These are phyloP conservation scores for Poecilia latipinna DNA, from an alignment of 2,113 vertebrate species.

Conservation along the genomic window DNA sequence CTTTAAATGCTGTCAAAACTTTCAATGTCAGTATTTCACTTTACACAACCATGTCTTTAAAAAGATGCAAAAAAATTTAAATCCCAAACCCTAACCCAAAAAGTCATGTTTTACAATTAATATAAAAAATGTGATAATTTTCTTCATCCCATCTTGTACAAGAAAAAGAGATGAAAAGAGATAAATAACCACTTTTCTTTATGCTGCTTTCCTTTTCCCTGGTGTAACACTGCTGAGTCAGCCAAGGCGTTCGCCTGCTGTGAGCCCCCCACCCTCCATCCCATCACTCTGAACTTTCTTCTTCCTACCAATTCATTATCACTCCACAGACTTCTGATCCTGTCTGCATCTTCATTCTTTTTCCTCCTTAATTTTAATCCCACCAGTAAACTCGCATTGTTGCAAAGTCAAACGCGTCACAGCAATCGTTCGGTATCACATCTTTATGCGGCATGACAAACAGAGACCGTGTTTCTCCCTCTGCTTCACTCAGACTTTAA, in stretches of 20 bases:
- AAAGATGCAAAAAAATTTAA: neutral
- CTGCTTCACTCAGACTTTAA: neutral
- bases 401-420: neutral
- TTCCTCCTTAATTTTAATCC: neutral
- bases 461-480: neutral
- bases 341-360: neutral
- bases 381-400: neutral
- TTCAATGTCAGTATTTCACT: neutral
- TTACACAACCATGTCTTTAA: neutral
- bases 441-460: neutral
- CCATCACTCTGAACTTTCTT: neutral
- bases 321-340: neutral
- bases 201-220: neutral
- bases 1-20: neutral
- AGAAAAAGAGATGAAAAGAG: too few relatives aligned
- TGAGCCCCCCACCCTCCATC: too few relatives aligned
- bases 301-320: neutral
- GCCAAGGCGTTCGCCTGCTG: too few relatives aligned
- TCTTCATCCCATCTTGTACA: too few relatives aligned
- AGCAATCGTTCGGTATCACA: neutral
- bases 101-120: neutral
- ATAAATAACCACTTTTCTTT: neutral
- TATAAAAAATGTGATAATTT: too few relatives aligned
- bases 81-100: too few relatives aligned
- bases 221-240: too few relatives aligned